Conservation (phyloP, 2,888 invertebrate species). For the Drosophila paranaensis region DNA sequence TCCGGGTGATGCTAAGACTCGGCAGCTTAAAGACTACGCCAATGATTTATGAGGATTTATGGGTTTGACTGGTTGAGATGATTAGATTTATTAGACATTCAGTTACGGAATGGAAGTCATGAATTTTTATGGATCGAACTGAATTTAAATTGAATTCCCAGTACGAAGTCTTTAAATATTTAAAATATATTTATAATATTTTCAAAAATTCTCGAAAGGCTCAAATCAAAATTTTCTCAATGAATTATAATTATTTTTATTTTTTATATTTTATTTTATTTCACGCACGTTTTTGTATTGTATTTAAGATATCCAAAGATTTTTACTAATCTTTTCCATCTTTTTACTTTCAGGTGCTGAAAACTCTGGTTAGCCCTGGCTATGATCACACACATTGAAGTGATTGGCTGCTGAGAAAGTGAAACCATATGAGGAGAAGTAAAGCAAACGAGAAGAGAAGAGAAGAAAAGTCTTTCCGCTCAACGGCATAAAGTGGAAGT, state of each 20-base stretch:
- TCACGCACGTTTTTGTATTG: no score
- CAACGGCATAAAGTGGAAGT: conserved; percentile 39
- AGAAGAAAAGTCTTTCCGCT: conserved; percentile 1
- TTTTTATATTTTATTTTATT: no score
- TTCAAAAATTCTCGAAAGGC: background rate
- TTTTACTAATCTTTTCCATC: background rate
- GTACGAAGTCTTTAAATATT: background rate
- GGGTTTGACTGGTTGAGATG: conserved; percentile 28
- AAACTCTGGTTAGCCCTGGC: background rate
- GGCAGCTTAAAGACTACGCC: conserved; percentile 49
- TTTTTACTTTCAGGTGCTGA: conserved; percentile 23
- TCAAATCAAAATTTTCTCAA: no score
- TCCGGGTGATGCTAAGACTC: conserved; percentile 26
- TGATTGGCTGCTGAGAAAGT: conserved; percentile 15
- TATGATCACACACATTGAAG: background rate
- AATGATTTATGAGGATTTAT: conserved; percentile 46
- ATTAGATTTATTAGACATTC: conserved; percentile 32
- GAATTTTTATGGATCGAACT: background rate
- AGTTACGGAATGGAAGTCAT: background rate
- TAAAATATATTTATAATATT: background rate
- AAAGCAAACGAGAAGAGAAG: background rate
- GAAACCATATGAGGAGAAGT: conserved; percentile 28
- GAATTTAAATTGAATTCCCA: background rate
- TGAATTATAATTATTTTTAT: no score
- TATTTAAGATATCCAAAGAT: no score